Evolutionary conservation across 2,888 invertebrate genomes (phyloP).

Genomic region (Arrhopalites spinosus): DNA sequence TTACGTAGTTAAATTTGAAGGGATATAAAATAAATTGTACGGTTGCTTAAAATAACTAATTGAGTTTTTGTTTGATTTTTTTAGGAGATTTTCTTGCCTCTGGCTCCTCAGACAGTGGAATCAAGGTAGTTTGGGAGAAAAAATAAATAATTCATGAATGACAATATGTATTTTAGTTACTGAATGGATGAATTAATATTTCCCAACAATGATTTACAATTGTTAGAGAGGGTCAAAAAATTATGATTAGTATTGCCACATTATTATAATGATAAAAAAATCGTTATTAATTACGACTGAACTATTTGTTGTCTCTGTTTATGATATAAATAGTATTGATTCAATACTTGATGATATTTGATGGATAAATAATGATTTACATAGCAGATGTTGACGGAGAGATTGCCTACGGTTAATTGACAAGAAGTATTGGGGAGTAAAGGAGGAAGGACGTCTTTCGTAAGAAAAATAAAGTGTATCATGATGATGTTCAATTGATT

Average conservation of each 20-base stretch:
- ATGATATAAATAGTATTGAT: no score
- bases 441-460: constrained; percentile 18
- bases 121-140: constrained; percentile 69
- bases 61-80: no score
- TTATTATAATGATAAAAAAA: no score
- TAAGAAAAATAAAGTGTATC: constrained; percentile 5
- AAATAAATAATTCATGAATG: background rate
- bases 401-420: background rate
- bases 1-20: no score
- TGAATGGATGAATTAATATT: no score
- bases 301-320: no score
- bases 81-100: constrained; percentile 80
- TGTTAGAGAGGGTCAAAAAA: no score
- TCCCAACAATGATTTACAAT: background rate
- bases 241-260: no score
- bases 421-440: constrained; percentile 1
- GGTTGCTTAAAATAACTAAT: no score
- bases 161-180: background rate
- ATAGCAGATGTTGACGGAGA: background rate
- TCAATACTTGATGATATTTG: no score
- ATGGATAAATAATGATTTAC: background rate
- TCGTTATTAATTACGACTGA: no score
- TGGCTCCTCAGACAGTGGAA: constrained; percentile 88
- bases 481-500: constrained; percentile 28
- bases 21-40: no score